Evolutionary conservation across 2,113 vertebrate species (phyloP), one percentile per base, ranked within the genome.

Genomic region (Coturnix japonica): DNA sequence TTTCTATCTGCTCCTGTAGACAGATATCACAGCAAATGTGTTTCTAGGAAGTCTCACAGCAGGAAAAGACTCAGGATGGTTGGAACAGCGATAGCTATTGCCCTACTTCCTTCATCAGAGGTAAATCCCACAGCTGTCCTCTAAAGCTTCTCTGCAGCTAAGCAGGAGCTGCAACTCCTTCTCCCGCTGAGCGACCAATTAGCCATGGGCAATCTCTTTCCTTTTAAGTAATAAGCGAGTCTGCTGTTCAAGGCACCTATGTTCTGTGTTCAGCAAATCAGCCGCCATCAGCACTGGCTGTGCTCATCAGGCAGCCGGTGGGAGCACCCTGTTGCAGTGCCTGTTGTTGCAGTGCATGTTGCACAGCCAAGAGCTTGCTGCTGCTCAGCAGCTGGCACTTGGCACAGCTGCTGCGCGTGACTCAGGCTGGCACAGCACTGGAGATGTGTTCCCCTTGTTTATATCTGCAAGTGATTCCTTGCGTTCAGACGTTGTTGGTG

Each of bases 361-460:
- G 64, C 72, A 82, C 74, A 90, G 56, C 81, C 47, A 41, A 0
- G 0, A 23, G 71, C 65, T 5, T 0, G 0, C 33, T 56, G 80
- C 69, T 6, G 1, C 54, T 21, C 79, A 35, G 78, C 79, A 87
- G 90, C 81, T 89, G 85, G 30, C 72, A 44, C 67, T 94, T 61
- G 82, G 89, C 94, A 95, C 71, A 10, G 75, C 3, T 2, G 79
- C 82, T 53, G 8, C 17, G 46, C 1, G 2, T 94, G 86, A 91
- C 83, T 90, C 81, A 69, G 87, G 84, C 87, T 54, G 30, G 59
- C 72, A 71, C 11, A 89, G 59, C 39, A 57, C n/a, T 73, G 70
- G 82, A 93, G 83, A 87, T 77, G 84, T 81, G 54, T 88, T 77
- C 64, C 79, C 37, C 74, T 74, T 61, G 66, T 92, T 92, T 71